Percentiles rank a stretch among this genome's conserved stretches.
phyloP scores from a whole-genome alignment of 2,888 invertebrate species.

The Meta bourneti region DNA sequence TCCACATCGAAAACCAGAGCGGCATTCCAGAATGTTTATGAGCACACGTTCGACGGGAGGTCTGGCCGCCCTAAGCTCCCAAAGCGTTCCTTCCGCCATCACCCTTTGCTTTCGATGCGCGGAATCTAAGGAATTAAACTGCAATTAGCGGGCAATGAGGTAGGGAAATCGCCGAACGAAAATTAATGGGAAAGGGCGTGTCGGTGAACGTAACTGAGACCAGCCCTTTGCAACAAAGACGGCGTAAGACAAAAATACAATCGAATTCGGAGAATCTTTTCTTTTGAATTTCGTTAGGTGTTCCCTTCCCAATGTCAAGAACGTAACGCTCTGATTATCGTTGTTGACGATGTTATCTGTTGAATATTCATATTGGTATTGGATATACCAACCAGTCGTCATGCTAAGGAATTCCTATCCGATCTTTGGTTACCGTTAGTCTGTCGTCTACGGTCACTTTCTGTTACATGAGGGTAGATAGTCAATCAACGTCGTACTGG shows the following conservation, averaged over 20 bases:
- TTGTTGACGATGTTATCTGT: no score
- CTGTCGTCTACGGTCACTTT: no score
- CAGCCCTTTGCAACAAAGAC: background rate
- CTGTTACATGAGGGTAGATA: no score
- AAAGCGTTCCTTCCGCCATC: slow-evolving; percentile 1
- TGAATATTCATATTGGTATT: no score
- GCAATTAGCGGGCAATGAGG: background rate
- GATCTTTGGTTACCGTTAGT: no score
- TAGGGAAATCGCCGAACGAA: background rate
- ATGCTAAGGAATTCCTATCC: no score
- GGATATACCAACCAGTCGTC: no score
- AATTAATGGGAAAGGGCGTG: background rate
- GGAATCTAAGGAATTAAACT: background rate
- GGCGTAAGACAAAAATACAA: background rate
- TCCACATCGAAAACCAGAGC: slow-evolving; percentile 1
- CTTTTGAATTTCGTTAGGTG: background rate
- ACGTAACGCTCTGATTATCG: no score
- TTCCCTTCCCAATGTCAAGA: no score
- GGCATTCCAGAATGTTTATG: slow-evolving; percentile 28
- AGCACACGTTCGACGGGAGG: slow-evolving; percentile 25
- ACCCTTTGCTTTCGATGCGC: slow-evolving; percentile 34
- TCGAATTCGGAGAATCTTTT: background rate
- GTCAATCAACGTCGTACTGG: no score
- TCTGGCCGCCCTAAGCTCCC: background rate
- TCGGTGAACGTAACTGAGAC: background rate